phyloP scores from a whole-genome alignment of 2,113 vertebrate species.

The Ciconia stormi region DNA sequence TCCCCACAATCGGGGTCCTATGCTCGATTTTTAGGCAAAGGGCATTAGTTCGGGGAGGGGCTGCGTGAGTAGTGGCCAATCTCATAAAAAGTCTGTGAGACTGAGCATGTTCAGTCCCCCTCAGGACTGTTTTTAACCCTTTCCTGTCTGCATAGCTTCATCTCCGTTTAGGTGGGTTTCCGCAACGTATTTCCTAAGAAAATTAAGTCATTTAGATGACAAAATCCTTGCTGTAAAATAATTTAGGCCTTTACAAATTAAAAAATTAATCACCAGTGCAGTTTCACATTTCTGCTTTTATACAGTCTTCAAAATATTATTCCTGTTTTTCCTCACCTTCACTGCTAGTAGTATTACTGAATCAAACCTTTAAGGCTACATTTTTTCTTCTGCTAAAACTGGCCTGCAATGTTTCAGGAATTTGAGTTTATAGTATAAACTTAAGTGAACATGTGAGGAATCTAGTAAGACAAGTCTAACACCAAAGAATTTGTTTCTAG shows the following conservation, averaged over 20 bases:
- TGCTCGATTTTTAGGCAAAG: neutral
- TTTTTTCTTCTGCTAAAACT: neutral
- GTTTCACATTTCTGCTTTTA: neutral
- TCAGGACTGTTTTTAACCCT: neutral
- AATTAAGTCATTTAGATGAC: neutral
- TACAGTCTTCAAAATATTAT: neutral
- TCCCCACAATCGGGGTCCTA: neutral
- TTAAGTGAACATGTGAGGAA: neutral
- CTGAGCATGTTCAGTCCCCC: neutral
- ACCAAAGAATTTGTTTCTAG: neutral
- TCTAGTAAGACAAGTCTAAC: constrained; percentile 21
- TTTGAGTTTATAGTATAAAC: constrained; percentile 2
- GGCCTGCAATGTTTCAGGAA: neutral
- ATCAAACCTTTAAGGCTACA: neutral
- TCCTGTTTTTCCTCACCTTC: neutral
- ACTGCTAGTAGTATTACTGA: neutral
- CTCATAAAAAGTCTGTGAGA: neutral
- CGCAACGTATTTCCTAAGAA: neutral
- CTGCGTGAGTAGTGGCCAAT: neutral
- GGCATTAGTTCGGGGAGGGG: neutral
- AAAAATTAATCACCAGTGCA: neutral
- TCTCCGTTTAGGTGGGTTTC: neutral
- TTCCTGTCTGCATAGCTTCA: neutral
- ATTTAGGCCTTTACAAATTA: neutral
- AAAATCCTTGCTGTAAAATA: neutral